Evolutionary conservation across 35 echinoderm and acorn worm species (phyloP), one percentile per base, ranked within the genome.

Genomic region (Anneissia japonica): DNA sequence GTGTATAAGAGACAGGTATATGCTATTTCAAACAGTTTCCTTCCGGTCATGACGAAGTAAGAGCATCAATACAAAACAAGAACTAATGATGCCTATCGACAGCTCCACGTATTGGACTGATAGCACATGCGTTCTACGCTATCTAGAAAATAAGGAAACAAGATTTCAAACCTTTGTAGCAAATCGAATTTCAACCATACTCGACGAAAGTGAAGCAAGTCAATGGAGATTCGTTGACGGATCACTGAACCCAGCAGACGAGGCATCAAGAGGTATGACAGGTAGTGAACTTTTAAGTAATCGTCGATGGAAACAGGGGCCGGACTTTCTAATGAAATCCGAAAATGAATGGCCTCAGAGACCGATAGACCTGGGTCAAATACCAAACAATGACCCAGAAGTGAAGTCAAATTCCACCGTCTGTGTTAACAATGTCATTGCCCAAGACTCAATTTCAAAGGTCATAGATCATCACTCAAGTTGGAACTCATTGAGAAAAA

Each of bases 121-220:
- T 46, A 94, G 93, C 46, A 86, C 79, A 32, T 87, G 83, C 43
- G 88, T 94, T 14, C 82, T 93, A 3, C 38, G 77, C 36, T 93
- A 93, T 37, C 89, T 93, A 0, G 38, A 45, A 34, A 89, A 77
- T 73, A 41, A 79, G 16, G 39, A 46, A 13, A 84, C 74, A 37
- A 11, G 87, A 4, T 93, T 93, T 30, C 74, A 86, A 7, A 93
- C 87, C 19, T 93, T 93, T 86, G 87, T 89, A 23, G 91, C 87
- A 0, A 93, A 93, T 36, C 35, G 87, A 30, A n/a, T 94, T 11
- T 32, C 72, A 4, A 38, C 32, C 5, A 93, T 92, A 10, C 85
- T 83, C 41, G 41, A 73, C 31, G 87, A 73, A 31, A 80, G 87
- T 2, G 26, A 73, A 5, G 31, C 84, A 31, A 39, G 12, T 35